Conservation (phyloP, 2,888 invertebrate genomes). For the Drosophila kuntzei region DNA sequence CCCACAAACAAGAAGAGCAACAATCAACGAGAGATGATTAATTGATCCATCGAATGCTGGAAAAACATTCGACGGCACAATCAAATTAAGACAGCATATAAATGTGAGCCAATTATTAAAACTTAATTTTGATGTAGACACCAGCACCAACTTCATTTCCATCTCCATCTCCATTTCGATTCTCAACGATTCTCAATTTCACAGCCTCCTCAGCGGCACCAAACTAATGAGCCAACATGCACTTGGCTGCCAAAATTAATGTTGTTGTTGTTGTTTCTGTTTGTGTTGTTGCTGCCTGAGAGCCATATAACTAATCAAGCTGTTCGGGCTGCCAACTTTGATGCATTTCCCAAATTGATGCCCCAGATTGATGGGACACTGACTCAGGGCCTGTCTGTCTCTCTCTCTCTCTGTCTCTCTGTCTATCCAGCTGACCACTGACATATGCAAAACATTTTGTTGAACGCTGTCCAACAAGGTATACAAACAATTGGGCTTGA, state of each 20-base stretch:
- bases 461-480: conserved; percentile 43
- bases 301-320: conserved; percentile 73
- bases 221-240: conserved; percentile 73
- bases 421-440: conserved; percentile 39
- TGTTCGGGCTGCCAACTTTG: conserved; percentile 75
- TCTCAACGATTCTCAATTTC: conserved; percentile 71
- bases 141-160: conserved; percentile 21
- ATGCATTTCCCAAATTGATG: conserved; percentile 78
- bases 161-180: conserved; percentile 13
- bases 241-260: conserved; percentile 62
- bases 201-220: conserved; percentile 69
- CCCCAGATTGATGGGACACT: conserved; percentile 73
- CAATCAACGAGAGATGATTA: conserved; percentile 71
- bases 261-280: conserved; percentile 25
- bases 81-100: conserved; percentile 76
- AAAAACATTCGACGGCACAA: conserved; percentile 66
- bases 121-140: conserved; percentile 73
- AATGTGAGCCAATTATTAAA: conserved; percentile 78
- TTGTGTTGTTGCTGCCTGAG: conserved; percentile 30
- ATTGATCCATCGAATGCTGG: conserved; percentile 56
- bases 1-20: conserved; percentile 49
- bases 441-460: conserved; percentile 79
- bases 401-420: conserved; percentile 22
- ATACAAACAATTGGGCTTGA: conserved; percentile 66
- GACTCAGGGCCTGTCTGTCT: conserved; percentile 38